phyloP scores from a whole-genome alignment of 2,113 vertebrate species.

The Scytalopus superciliaris region DNA sequence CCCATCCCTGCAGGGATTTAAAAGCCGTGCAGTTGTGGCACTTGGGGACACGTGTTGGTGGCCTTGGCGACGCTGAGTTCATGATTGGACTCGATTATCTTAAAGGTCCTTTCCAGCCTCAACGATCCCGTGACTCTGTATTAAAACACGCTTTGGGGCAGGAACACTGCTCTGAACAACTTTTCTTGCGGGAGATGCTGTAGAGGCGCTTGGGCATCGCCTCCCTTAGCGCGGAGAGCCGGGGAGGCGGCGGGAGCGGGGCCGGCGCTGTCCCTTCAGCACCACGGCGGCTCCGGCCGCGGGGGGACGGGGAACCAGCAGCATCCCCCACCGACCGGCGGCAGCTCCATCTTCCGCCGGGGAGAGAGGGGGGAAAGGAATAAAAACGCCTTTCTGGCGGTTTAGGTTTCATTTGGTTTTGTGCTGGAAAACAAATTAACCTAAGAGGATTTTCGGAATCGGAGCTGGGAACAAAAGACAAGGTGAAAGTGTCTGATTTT shows the following conservation, averaged over 20 bases:
- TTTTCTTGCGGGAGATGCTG: fast-evolving
- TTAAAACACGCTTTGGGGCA: not conserved
- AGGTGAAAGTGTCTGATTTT: not conserved
- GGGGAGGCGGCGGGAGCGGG: not conserved
- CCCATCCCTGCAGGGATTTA: not conserved
- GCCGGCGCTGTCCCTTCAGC: slow-evolving; percentile 69
- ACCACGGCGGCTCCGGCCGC: slow-evolving; percentile 26
- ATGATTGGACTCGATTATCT: fast-evolving
- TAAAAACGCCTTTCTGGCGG: not conserved
- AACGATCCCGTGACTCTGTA: fast-evolving
- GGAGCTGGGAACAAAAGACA: not conserved
- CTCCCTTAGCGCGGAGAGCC: no score
- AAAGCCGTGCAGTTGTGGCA: fast-evolving
- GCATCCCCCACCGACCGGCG: not conserved
- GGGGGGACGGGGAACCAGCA: not conserved
- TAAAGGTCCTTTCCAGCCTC: not conserved
- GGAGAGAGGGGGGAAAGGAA: fast-evolving
- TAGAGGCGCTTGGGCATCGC: fast-evolving
- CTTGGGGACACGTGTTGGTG: fast-evolving
- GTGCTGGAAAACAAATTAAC: slow-evolving; percentile 17
- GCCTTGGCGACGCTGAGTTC: not conserved
- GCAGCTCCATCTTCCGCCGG: no score
- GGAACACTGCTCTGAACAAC: fast-evolving
- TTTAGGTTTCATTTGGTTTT: not conserved
- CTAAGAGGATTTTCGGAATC: slow-evolving; percentile 31